These are phyloP conservation scores for Syrista parreyssii DNA, from an alignment of 2,888 invertebrate genomes.

Conservation along the genomic window DNA sequence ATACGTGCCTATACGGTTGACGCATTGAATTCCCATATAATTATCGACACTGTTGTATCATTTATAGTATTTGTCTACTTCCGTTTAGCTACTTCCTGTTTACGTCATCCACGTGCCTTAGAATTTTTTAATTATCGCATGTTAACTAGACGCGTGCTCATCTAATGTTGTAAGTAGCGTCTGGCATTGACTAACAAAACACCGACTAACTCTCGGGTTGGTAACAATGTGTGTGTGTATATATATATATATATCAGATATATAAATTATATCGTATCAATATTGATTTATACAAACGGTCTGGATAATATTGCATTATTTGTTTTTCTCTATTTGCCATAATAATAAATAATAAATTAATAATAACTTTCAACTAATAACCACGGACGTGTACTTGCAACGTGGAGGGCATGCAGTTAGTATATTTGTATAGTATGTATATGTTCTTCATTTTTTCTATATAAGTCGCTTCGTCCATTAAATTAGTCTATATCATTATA, in stretches of 20 bases:
- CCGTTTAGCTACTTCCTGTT: no score
- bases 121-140: slow-evolving; percentile 37
- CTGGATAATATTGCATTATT: no score
- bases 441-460: slow-evolving; percentile 31
- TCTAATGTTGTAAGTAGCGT: slow-evolving; percentile 62
- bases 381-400: slow-evolving; percentile 58
- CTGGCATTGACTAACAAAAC: slow-evolving; percentile 55
- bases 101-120: no score
- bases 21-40: no score
- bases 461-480: slow-evolving; percentile 20
- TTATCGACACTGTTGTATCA: no score
- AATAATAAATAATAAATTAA: slow-evolving; percentile 20
- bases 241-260: no score
- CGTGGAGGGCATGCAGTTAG: slow-evolving; percentile 52
- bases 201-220: slow-evolving; percentile 38
- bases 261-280: no score
- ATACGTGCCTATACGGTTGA: no score
- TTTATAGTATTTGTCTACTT: no score
- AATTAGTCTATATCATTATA: slow-evolving; percentile 30
- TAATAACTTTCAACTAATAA: slow-evolving; percentile 53
- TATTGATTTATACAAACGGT: no score
- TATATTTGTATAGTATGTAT: slow-evolving; percentile 48
- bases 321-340: neutral
- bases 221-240: no score
- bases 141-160: slow-evolving; percentile 52